Base-by-base conservation (phyloP, 1,140 invertebrate genomes). In the Leptonema lineaticorne region DNA sequence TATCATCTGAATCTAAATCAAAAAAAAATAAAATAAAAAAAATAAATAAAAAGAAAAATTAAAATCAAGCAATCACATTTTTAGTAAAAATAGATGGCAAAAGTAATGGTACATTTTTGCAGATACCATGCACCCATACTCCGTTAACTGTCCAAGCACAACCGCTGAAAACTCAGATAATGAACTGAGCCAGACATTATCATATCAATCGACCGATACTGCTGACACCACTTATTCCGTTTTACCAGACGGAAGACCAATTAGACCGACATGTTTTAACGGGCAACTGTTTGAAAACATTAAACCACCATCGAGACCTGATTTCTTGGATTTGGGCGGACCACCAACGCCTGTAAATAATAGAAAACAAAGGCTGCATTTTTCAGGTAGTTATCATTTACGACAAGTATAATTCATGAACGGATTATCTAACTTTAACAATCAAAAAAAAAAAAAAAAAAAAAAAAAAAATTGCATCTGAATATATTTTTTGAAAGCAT, bases 281-380 rank as follows among this genome's bases (percentile, higher is more conserved):
- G 67, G 65, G 16, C 69, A 73, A 63, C 48, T 60, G 33, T 73
- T 70, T 69, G 69, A 71, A 58, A 68, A 66, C 68, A 62, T 68
- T 53, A 73, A 71, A 66, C 72, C 72, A 22, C 72, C 72, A 26
- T 67, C 67, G 29, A 71, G 72, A 69, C 73, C 74, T 69, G 74
- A 77, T 67, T 78, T 76, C 66, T 71, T 78, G 63, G 75, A 78
- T 71, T 70, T 78, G 68, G 71, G 64, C 41, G 73, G 69, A 67
- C 68, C 68, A 46, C 71, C 70, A 65, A 74, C 70, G 66, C 71
- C 80, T 75, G 75, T 77, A 73, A 76, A 75, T 76, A 77, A 79
- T 82, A 83, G 80, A 78, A 81, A 83, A 77, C 79, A 81, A 80
- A 82, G 81, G 73, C 75, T 82, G 75, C 81, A 80, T 77, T 78